Conservation (phyloP, 2,888 invertebrate species). For the Papilio gigon region DNA sequence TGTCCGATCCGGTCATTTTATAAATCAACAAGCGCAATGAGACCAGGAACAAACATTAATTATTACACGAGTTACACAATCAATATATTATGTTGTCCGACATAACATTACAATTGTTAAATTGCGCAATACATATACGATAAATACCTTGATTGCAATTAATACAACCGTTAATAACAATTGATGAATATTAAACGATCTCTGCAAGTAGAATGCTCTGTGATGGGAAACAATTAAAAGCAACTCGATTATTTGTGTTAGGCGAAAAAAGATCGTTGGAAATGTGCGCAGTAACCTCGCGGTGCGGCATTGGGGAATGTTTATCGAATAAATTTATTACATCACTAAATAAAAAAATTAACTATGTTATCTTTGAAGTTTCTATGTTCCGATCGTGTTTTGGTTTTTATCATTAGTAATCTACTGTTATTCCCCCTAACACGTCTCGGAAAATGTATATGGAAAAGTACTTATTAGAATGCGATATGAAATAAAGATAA, state of each 20-base stretch:
- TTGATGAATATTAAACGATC: slow-evolving; percentile 29
- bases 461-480: slow-evolving; percentile 27
- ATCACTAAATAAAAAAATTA: slow-evolving; percentile 24
- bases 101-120: slow-evolving; percentile 20
- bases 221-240: slow-evolving; percentile 65
- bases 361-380: slow-evolving; percentile 29
- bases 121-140: slow-evolving; percentile 33
- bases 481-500: slow-evolving; percentile 19
- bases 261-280: slow-evolving; percentile 62
- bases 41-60: slow-evolving; percentile 10
- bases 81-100: slow-evolving; percentile 14
- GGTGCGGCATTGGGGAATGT: slow-evolving; percentile 42
- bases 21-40: neutral
- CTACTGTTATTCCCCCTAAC: slow-evolving; percentile 11
- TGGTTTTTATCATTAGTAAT: slow-evolving; percentile 9
- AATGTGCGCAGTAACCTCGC: slow-evolving; percentile 50
- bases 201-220: slow-evolving; percentile 41
- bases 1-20: neutral
- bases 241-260: slow-evolving; percentile 64
- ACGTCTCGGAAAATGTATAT: slow-evolving; percentile 9
- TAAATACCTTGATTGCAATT: slow-evolving; percentile 30
- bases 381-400: slow-evolving; percentile 6
- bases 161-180: slow-evolving; percentile 25
- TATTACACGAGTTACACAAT: slow-evolving; percentile 27
- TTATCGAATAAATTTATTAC: slow-evolving; percentile 44